Percentiles rank a stretch among this genome's conserved stretches.
Conservation (phyloP, 2,113 vertebrate species). For the Cyprichromis sp. region DNA sequence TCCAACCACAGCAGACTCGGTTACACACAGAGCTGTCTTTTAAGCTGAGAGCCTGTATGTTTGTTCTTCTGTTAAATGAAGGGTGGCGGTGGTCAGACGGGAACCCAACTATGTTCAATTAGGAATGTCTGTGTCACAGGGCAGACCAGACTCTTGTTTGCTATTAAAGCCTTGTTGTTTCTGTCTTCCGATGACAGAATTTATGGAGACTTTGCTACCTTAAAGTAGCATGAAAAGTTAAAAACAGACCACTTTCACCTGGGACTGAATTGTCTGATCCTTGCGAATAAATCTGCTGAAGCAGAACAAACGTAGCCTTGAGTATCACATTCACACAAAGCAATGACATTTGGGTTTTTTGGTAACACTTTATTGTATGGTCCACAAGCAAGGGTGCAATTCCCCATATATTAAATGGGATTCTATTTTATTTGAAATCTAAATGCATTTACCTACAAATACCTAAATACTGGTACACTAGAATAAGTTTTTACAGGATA, state of each 20-base stretch:
- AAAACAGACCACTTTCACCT: neutral
- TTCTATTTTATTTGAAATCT: neutral
- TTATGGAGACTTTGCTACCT: neutral
- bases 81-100: constrained; percentile 44
- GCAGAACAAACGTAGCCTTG: neutral
- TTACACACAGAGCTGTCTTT: constrained; percentile 58
- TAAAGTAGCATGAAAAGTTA: neutral
- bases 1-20: constrained; percentile 27
- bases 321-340: neutral
- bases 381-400: neutral
- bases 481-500: neutral
- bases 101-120: constrained; percentile 55
- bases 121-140: constrained; percentile 56
- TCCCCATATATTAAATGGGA: neutral
- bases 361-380: neutral
- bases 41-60: constrained; percentile 32
- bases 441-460: neutral
- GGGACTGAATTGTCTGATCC: neutral
- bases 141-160: constrained; percentile 42
- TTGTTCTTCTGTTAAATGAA: constrained; percentile 58
- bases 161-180: constrained; percentile 14
- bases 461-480: neutral
- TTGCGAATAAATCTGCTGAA: neutral
- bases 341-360: neutral
- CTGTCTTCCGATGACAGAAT: neutral